Conservation (phyloP, 2,797 vertebrate species). For the Numenius phaeopus region DNA sequence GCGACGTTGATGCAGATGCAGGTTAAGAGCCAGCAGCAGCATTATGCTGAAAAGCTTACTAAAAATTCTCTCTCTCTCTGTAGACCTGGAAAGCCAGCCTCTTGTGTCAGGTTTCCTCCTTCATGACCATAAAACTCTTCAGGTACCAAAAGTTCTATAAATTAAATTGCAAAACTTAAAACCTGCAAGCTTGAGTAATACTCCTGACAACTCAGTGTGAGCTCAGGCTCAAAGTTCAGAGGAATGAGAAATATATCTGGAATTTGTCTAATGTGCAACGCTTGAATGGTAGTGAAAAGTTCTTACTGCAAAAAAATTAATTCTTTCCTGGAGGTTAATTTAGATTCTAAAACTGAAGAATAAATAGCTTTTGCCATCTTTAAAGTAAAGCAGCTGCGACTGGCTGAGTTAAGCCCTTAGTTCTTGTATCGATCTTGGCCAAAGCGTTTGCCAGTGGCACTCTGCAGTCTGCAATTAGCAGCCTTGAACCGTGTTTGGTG, state of each 20-base stretch:
- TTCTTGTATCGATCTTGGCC: neutral
- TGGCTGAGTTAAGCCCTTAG: neutral
- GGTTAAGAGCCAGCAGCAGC: neutral
- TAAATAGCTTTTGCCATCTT: neutral
- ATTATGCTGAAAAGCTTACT: neutral
- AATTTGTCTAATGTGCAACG: neutral
- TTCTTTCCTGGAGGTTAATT: neutral
- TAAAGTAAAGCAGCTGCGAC: neutral
- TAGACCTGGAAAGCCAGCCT: neutral
- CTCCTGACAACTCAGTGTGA: neutral
- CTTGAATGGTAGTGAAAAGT: neutral
- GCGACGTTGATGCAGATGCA: neutral
- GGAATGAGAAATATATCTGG: neutral
- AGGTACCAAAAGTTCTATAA: neutral
- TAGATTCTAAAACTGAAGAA: neutral
- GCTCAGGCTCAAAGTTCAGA: neutral
- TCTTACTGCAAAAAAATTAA: neutral
- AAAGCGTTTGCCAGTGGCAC: neutral
- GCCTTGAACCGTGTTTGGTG: accelerated
- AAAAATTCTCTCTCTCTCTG: neutral
- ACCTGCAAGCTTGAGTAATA: neutral
- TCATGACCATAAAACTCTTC: neutral
- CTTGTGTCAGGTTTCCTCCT: neutral
- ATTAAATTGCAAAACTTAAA: neutral
- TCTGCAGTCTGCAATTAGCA: neutral